Evolutionary conservation across 2,797 vertebrate genomes (phyloP).

Genomic region (Columba guinea): DNA sequence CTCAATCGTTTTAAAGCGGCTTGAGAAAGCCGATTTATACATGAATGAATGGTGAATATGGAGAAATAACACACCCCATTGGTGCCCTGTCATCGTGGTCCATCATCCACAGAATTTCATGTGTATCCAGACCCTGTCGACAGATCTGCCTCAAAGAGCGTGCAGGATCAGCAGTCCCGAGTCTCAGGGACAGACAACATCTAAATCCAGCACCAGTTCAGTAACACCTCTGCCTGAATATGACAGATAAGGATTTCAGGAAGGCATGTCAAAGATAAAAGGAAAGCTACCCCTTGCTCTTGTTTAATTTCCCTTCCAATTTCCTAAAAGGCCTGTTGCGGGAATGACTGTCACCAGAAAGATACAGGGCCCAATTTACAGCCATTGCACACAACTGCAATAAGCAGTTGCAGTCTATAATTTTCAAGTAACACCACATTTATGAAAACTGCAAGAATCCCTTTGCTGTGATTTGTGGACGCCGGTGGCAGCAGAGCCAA

Average conservation of each 20-base stretch:
- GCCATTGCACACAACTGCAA: slow-evolving; percentile 1
- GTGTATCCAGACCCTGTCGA: not conserved
- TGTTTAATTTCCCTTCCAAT: slow-evolving; percentile 49
- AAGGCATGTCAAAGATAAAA: slow-evolving; percentile 63
- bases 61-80: not conserved
- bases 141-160: not conserved
- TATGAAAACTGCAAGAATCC: slow-evolving; percentile 51
- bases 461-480: slow-evolving; percentile 2
- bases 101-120: not conserved
- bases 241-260: slow-evolving; percentile 65
- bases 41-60: not conserved
- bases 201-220: slow-evolving; percentile 45
- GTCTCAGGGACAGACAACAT: slow-evolving; percentile 31
- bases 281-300: slow-evolving; percentile 54
- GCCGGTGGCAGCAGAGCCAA: slow-evolving; percentile 39
- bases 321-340: slow-evolving; percentile 59
- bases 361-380: slow-evolving; percentile 19
- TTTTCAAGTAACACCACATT: slow-evolving; percentile 13
- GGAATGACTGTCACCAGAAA: slow-evolving; percentile 36
- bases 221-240: slow-evolving; percentile 51
- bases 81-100: not conserved
- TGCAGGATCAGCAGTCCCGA: not conserved
- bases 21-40: not conserved
- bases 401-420: slow-evolving; percentile 34
- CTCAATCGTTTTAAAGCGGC: not conserved